phyloP scores from a whole-genome alignment of 2,888 invertebrate genomes.

The Sinelater perroti region DNA sequence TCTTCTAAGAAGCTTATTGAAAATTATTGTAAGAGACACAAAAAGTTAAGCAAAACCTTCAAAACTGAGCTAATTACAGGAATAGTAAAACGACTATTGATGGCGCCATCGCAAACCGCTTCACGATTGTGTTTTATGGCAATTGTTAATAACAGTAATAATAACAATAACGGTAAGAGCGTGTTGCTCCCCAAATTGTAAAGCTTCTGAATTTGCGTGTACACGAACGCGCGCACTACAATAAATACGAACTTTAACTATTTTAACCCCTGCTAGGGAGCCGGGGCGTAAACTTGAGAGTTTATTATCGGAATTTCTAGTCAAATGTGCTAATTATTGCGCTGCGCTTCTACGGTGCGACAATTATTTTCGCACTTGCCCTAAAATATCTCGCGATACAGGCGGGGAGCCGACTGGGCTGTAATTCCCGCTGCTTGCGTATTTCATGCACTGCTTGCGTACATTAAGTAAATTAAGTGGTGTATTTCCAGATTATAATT shows the following conservation, averaged over 20 bases:
- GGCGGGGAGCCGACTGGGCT: no score
- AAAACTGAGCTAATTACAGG: no score
- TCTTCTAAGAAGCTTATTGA: no score
- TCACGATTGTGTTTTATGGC: no score
- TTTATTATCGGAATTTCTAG: constrained; percentile 24
- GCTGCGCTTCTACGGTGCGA: constrained; percentile 8
- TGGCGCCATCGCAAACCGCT: no score
- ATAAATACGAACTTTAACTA: constrained; percentile 22
- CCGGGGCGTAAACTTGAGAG: constrained; percentile 14
- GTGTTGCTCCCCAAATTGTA: neutral
- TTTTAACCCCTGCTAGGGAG: constrained; percentile 23
- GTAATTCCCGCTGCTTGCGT: no score
- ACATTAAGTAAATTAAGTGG: no score
- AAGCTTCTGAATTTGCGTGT: constrained; percentile 9
- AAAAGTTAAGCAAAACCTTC: no score
- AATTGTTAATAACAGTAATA: neutral
- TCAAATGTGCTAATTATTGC: constrained; percentile 22
- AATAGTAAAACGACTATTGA: no score
- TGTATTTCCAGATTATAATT: no score
- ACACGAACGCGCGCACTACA: constrained; percentile 7
- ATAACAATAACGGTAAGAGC: neutral
- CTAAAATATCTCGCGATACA: constrained; percentile 1
- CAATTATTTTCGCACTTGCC: constrained; percentile 15
- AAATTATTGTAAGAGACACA: no score
- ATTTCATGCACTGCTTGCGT: no score